A percentile compares a stretch with the other conserved stretches of the same genome.
Conservation (phyloP, 2,888 invertebrate species). For the Eledone cirrhosa region DNA sequence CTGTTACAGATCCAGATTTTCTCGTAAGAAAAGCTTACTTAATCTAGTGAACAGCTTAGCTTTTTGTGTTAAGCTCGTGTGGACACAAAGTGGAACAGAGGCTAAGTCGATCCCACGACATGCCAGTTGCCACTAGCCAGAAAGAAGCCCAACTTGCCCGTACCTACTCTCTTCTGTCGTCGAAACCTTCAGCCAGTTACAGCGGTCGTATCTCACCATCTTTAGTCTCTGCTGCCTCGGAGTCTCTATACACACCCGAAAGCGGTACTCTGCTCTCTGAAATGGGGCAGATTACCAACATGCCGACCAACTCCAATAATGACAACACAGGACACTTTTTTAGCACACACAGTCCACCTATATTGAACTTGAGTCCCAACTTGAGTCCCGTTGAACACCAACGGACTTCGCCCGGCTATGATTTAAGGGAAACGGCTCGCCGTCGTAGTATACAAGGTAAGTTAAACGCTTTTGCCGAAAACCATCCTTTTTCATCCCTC, state of each 20-base stretch:
- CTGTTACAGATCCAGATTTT: too few species aligned
- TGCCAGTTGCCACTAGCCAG: constrained; percentile 58
- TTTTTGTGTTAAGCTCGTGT: too few species aligned
- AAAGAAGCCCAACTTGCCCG: constrained; percentile 47
- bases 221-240: constrained; percentile 20
- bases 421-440: constrained; percentile 59
- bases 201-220: constrained; percentile 1
- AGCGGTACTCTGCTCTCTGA: constrained; percentile 34
- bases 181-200: constrained; percentile 21
- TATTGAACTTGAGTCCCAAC: constrained; percentile 63
- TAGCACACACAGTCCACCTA: constrained; percentile 65
- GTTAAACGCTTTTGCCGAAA: constrained; percentile 22
- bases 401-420: constrained; percentile 61
- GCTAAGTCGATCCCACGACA: constrained; percentile 28
- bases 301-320: constrained; percentile 33
- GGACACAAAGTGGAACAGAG: too few species aligned
- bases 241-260: constrained; percentile 21
- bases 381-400: constrained; percentile 56
- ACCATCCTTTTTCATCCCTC: not conserved
- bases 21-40: too few species aligned
- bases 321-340: constrained; percentile 50
- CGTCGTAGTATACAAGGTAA: constrained; percentile 57
- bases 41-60: too few species aligned
- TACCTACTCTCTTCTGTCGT: constrained; percentile 22
- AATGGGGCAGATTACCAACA: constrained; percentile 34